Base-by-base conservation (phyloP, 2,113 vertebrate genomes). In the Eupsittula cactorum region DNA sequence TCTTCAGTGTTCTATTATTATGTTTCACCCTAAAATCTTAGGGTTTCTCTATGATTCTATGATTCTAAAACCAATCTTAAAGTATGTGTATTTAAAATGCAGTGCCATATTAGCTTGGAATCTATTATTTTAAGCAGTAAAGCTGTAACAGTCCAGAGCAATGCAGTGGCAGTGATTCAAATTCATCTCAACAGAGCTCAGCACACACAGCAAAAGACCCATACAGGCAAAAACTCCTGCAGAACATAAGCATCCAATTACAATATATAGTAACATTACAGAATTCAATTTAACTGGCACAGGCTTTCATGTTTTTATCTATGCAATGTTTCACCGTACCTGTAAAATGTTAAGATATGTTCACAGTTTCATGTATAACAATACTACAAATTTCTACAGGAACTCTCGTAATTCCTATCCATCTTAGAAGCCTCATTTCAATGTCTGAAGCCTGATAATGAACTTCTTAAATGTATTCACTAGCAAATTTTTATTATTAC, bases 131-230 rank as follows among this genome's bases (percentile, higher is more conserved):
- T 82, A 75, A 67, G 59, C 70, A 81, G 41, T 15, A 70, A 91
- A 47, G 42, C 46, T 82, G 57, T 25, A 91, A 67, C 15, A 84
- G 2, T 4, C 23, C 41, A 91, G 69, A 89, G 77, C 69, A 91
- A 90, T 27, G 42, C 13, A 0, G 46, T 86, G 63, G 91, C 69
- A 67, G 50, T 4, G 37, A 84, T 84, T 89, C 90, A 96, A 87
- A 90, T 47, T 42, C 57, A 71, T 50, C 77, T 82, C 81, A 85
- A 64, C 47, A 46, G 23, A 39, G 42, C 55, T 89, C 90, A 12
- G 74, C 42, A 71, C 39, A 75, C 65, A 75, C 55, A 95, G 37
- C 77, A 59, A 93, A 93, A 92, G 86, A 92, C 37, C 76, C 11
- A 2, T 2, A 5, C 37, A 78, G 41, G 65, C 69, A 89, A 89